These are phyloP conservation scores for Tenthredo notha DNA, from an alignment of 2,888 invertebrate genomes.

Conservation along the genomic window DNA sequence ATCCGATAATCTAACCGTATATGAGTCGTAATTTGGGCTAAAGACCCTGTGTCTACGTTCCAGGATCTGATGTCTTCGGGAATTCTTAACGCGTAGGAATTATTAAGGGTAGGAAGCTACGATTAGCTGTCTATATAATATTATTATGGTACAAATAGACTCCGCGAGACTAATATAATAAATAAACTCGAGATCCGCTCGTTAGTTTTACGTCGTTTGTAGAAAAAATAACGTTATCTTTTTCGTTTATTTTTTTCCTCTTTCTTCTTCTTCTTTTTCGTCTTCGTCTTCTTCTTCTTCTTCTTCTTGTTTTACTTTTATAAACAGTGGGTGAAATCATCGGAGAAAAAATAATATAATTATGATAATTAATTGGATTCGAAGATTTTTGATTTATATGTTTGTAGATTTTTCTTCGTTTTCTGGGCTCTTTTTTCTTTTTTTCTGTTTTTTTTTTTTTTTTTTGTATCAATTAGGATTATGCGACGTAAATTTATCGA, in stretches of 20 bases:
- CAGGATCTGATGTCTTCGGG: slow-evolving; percentile 1
- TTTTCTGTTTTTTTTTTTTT: neutral
- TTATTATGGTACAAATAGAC: neutral
- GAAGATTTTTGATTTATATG: neutral
- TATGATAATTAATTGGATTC: neutral
- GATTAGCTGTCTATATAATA: slow-evolving; percentile 11
- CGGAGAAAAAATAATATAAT: neutral
- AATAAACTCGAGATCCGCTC: neutral
- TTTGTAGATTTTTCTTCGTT: neutral
- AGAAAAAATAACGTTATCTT: neutral
- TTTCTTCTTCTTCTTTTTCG: too few species aligned
- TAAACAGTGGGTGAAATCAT: neutral
- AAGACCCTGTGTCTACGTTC: slow-evolving; percentile 9
- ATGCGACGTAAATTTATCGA: neutral
- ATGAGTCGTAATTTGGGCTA: neutral
- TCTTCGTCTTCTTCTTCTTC: neutral
- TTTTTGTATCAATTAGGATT: neutral
- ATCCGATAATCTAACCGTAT: neutral
- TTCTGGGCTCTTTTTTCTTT: neutral
- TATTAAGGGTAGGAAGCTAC: slow-evolving; percentile 45
- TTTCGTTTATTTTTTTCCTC: neutral
- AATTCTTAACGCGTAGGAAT: slow-evolving; percentile 2
- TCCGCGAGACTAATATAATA: neutral
- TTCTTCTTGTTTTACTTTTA: neutral
- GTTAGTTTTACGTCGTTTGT: slow-evolving; percentile 5